phyloP scores from a whole-genome alignment of 2,888 invertebrate species.

The Hypomecis atomaria region DNA sequence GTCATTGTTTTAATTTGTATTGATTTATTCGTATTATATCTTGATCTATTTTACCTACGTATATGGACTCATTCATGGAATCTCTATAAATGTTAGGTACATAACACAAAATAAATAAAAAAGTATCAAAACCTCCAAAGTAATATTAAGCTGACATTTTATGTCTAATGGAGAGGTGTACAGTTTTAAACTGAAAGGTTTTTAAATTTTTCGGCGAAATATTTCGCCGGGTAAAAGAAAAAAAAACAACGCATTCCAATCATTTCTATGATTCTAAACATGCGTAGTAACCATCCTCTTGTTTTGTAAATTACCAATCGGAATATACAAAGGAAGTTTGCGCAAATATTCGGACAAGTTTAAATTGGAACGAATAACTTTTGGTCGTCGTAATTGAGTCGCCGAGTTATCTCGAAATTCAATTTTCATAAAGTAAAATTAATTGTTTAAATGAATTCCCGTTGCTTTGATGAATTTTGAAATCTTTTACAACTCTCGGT shows the following conservation, averaged over 20 bases:
- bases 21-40: too few species aligned
- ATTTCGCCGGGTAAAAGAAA: background rate
- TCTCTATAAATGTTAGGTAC: too few species aligned
- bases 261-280: conserved; percentile 6
- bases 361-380: conserved; percentile 14
- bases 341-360: conserved; percentile 5
- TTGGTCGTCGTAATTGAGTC: conserved; percentile 20
- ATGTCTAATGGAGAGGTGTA: background rate
- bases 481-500: conserved; percentile 13
- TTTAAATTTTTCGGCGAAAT: background rate
- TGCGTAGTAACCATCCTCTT: background rate
- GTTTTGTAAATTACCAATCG: conserved; percentile 2
- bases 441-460: conserved; percentile 15
- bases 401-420: conserved; percentile 15
- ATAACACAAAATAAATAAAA: too few species aligned
- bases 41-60: too few species aligned
- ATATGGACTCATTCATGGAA: too few species aligned
- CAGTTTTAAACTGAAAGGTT: background rate
- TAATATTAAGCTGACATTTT: too few species aligned
- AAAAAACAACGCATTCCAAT: background rate
- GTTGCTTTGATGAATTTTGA: conserved; percentile 16
- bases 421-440: conserved; percentile 19
- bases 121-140: too few species aligned
- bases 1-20: too few species aligned
- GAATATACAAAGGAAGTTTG: conserved; percentile 12